Base-by-base conservation (phyloP, 2,888 invertebrate genomes). In the Marasmarcha lunaedactyla region DNA sequence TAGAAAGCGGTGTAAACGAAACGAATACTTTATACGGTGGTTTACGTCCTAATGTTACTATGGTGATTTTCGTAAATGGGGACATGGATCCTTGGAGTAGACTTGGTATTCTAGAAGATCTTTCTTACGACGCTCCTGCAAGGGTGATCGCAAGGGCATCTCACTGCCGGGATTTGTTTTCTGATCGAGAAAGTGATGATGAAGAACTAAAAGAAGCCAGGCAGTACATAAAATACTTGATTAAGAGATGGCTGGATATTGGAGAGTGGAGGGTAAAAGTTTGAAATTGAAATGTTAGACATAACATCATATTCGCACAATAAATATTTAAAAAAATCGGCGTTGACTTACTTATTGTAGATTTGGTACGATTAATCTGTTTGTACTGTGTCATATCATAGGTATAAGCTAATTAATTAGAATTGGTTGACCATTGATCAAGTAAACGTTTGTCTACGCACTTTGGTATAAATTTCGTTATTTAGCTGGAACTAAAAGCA, bases 31-130 rank as follows among this genome's bases (percentile, higher is more conserved):
- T 85, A 42, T 88, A 86, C 46, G 85, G 86, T 15, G 76, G 73
- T 1, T 46, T 65, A 9, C 52, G 55, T 10, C 85, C 85, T 2
- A 84, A 85, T 45, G 71, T 86, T 0, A 79, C 65, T 1, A 71
- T 85, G 14, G 86, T 88, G 0, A 76, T 88, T 11, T 88, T 86
- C 52, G 73, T 84, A 1, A 87, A 88, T 50, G 88, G 88, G 2
- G 78, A 84, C 26, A 52, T 86, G 36, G 88, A 88, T 55, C 88
- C 88, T 1, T 88, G 87, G 85, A 84, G 85, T 49, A 63, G 63
- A 26, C 60, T 88, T 1, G 78, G 87, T 7, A 57, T 87, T 12
- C 56, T 84, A 9, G 61, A 79, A 48, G 78, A 84, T 50, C 46
- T 78, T 12, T 69, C 74, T 0, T 63, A 69, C 40, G 49, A 74